phyloP scores from a whole-genome alignment of 92 coral and sea anemone genomes.

The Phenganax stokvisi region DNA sequence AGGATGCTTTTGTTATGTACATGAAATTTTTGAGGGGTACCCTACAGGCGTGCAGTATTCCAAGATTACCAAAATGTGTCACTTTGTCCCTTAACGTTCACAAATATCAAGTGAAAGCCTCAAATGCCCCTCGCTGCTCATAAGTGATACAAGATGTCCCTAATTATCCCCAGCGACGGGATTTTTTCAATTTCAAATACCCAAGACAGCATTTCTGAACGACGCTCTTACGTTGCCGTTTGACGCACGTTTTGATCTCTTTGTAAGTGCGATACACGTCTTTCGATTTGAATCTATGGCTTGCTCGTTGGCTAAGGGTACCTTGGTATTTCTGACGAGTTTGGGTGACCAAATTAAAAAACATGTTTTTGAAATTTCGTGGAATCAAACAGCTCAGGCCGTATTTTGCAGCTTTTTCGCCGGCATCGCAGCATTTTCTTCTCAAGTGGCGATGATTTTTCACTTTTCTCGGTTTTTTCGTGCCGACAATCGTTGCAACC shows the following conservation, averaged over 20 bases:
- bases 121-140: too few relatives aligned
- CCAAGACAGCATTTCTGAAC: slow-evolving; percentile 40
- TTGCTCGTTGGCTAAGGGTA: neutral
- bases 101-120: too few relatives aligned
- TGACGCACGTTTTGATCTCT: slow-evolving; percentile 5
- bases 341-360: slow-evolving; percentile 10
- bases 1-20: too few relatives aligned
- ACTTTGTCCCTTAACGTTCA: too few relatives aligned
- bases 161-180: too few relatives aligned
- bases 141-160: too few relatives aligned
- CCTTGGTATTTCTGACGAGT: slow-evolving; percentile 15
- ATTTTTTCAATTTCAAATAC: neutral
- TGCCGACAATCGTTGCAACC: too few relatives aligned
- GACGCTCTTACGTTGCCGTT: slow-evolving; percentile 10
- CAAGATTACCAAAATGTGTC: too few relatives aligned
- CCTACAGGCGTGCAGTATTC: too few relatives aligned
- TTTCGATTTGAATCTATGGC: slow-evolving; percentile 9
- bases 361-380: neutral
- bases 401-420: slow-evolving; percentile 25
- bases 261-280: neutral
- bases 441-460: neutral
- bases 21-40: too few relatives aligned
- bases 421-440: slow-evolving; percentile 19
- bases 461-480: too few relatives aligned
- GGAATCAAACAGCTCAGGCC: slow-evolving; percentile 30